phyloP scores from a whole-genome alignment of 2,888 invertebrate species.

The Drosophila kambysellisi region DNA sequence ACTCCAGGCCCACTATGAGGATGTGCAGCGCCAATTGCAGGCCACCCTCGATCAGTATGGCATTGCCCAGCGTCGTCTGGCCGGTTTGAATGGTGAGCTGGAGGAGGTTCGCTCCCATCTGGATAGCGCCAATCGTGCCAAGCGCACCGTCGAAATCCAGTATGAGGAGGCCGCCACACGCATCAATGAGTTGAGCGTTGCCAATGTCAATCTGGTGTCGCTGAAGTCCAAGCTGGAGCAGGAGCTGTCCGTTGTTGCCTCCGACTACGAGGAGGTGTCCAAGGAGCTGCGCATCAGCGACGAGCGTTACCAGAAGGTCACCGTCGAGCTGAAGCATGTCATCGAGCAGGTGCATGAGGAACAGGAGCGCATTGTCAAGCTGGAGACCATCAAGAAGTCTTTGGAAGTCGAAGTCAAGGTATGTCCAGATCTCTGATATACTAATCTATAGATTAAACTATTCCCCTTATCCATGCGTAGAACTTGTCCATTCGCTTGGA shows the following conservation, averaged over 20 bases:
- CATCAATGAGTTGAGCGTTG: conserved; percentile 96
- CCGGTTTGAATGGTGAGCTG: conserved; percentile 96
- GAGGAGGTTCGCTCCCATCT: conserved; percentile 97
- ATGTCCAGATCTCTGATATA: neutral
- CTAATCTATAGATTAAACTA: neutral
- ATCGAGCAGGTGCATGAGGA: conserved; percentile 97
- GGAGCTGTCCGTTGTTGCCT: conserved; percentile 94
- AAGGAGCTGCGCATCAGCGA: conserved; percentile 97
- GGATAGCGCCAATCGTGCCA: conserved; percentile 96
- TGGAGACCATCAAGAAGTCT: conserved; percentile 98
- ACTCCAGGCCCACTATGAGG: conserved; percentile 98
- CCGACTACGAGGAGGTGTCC: conserved; percentile 99
- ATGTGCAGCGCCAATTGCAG: conserved; percentile 97
- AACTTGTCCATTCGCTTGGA: conserved; percentile 96
- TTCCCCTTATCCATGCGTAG: conserved; percentile 78
- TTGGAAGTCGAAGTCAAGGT: conserved; percentile 98
- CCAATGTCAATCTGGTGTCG: conserved; percentile 97
- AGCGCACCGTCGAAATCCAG: conserved; percentile 95
- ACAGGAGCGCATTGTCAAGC: conserved; percentile 98
- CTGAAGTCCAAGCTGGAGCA: conserved; percentile 98
- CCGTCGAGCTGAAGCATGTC: conserved; percentile 96
- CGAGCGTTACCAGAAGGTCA: conserved; percentile 97
- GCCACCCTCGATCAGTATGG: conserved; percentile 97
- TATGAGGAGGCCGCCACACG: conserved; percentile 96
- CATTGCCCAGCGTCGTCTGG: conserved; percentile 95